Evolutionary conservation across 2,113 vertebrate species (phyloP).

Genomic region (Myiozetetes cayanensis): DNA sequence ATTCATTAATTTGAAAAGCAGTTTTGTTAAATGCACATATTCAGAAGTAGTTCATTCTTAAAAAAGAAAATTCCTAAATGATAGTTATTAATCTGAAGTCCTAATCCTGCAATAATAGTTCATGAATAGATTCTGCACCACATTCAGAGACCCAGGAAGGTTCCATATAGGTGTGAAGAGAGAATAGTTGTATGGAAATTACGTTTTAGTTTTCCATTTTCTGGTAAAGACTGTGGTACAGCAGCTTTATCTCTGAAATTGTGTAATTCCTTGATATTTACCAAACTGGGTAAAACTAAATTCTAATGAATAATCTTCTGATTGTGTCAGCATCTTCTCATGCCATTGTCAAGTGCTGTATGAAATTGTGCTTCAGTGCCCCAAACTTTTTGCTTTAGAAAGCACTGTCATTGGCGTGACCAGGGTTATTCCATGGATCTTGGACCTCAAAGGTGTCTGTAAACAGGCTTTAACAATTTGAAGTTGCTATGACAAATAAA

Average conservation of each 20-base stretch:
- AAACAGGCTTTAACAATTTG: not conserved
- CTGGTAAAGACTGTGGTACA: not conserved
- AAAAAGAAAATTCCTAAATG: not conserved
- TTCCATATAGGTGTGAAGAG: not conserved
- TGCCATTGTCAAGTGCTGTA: not conserved
- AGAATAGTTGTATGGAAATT: not conserved
- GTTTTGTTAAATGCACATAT: rapidly evolving
- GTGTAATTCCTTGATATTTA: not conserved
- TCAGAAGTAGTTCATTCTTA: not conserved
- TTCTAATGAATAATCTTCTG: not conserved
- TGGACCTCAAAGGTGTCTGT: not conserved
- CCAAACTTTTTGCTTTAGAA: not conserved
- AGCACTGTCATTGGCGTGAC: not conserved
- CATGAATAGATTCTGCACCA: not conserved
- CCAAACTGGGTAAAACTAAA: not conserved
- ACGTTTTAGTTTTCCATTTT: not conserved
- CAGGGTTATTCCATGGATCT: not conserved
- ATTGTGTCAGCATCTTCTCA: not conserved
- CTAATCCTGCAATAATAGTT: not conserved
- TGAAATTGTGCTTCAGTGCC: not conserved
- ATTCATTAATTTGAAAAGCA: not conserved
- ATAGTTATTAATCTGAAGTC: not conserved
- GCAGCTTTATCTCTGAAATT: not conserved
- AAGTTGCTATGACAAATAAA: constrained; percentile 1
- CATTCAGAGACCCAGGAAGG: not conserved